phyloP scores from a whole-genome alignment of 2,113 vertebrate genomes.

The Takifugu bimaculatus region DNA sequence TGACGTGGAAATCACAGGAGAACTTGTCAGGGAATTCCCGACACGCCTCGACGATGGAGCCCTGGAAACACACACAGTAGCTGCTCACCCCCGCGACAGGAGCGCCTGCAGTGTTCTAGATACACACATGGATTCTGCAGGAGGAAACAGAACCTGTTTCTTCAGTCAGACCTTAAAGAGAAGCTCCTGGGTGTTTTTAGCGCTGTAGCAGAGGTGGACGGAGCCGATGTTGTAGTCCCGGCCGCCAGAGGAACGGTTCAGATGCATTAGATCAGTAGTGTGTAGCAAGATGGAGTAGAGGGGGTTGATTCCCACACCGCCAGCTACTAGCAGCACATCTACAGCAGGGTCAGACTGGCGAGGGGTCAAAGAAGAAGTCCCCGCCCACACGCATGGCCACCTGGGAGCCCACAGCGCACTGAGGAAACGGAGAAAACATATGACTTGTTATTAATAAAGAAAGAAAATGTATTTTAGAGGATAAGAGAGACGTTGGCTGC shows the following conservation, averaged over 20 bases:
- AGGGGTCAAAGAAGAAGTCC: conserved; percentile 91
- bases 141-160: no score
- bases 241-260: conserved; percentile 42
- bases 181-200: conserved; percentile 82
- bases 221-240: conserved; percentile 71
- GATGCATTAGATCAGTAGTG: conserved; percentile 77
- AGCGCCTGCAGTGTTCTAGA: neutral
- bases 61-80: conserved; percentile 54
- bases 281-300: conserved; percentile 92
- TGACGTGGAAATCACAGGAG: conserved; percentile 84
- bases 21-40: conserved; percentile 84
- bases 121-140: neutral
- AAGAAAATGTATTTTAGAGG: neutral
- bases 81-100: neutral
- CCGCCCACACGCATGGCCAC: conserved; percentile 89
- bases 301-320: conserved; percentile 94
- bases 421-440: neutral
- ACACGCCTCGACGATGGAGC: conserved; percentile 80
- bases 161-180: conserved; percentile 84
- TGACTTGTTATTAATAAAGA: neutral
- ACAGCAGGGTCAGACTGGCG: conserved; percentile 76
- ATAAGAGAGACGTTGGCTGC: no score
- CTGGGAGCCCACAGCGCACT: conserved; percentile 83
- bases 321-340: conserved; percentile 88
- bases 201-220: conserved; percentile 85